Evolutionary conservation across 2,113 vertebrate genomes (phyloP), one percentile per base, ranked within the genome.

Genomic region (Chlorodrepanis virens): DNA sequence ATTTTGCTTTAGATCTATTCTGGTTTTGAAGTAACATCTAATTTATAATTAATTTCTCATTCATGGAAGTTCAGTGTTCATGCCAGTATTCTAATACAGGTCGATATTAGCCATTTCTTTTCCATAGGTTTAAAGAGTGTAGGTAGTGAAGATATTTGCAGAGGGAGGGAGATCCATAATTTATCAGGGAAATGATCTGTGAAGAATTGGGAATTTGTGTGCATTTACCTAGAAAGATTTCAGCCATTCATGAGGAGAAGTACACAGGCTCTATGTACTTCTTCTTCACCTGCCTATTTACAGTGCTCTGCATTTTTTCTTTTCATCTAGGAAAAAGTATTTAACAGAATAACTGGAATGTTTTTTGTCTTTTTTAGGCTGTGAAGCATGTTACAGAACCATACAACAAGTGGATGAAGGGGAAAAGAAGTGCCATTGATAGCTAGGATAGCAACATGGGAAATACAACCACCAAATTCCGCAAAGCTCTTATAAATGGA

Each of bases 391-490:
- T 96, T 97, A 67, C 88, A 96, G 97, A 97, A 79, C 83, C 29
- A 12, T 96, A 92, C 94, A 97, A 97, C 94, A 97, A 97, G 97
- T 97, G 94, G 90, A 98, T 99, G 97, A 99, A 98, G 87, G 92
- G 95, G 72, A 93, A 95, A 97, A 85, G 97, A 97, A 96, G 97
- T 79, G 94, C 90, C 95, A 96, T 77, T 92, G 89, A 70, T 47
- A 96, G 86, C 91, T 97, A 97, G 96, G 87, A 96, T 35, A 96
- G 87, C 94, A 99, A 97, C 94, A 99, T 99, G 99, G 99, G 99
- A 97, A 99, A 99, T 97, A 99, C 99, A 71, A 99, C 99, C 35
- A 99, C 99, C 93, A 99, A 99, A 96, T 99, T 99, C 96, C 99
- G 99, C 74, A 99, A 99, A 98, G 99, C 99, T 87, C 98, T 99